These are phyloP conservation scores for Sphecodes monilicornis DNA, from an alignment of 2,888 invertebrate species.

Conservation along the genomic window DNA sequence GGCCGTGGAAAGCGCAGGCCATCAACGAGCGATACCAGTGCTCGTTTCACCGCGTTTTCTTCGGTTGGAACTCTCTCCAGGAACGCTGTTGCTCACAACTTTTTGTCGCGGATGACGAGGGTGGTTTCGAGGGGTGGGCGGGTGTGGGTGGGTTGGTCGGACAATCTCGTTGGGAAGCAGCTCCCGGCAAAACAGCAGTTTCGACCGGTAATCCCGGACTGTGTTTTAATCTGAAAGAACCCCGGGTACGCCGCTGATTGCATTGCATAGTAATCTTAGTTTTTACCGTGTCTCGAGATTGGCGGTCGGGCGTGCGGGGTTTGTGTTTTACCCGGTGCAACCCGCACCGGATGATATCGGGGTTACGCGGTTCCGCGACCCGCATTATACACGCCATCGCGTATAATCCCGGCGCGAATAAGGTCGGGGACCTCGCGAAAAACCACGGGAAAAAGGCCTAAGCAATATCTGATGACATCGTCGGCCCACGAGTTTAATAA, in stretches of 20 bases:
- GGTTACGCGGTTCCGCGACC: conserved; percentile 64
- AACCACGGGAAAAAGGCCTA: conserved; percentile 29
- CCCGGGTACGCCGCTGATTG: conserved; percentile 75
- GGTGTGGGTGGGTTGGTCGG: conserved; percentile 21
- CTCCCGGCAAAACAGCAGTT: conserved; percentile 72
- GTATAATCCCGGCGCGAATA: conserved; percentile 68
- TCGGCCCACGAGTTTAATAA: conserved; percentile 59
- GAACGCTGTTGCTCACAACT: conserved; percentile 27
- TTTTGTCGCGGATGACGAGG: conserved; percentile 37
- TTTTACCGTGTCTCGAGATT: conserved; percentile 78
- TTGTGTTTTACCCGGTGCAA: conserved; percentile 39
- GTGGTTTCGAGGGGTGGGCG: background rate
- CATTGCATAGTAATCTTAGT: conserved; percentile 82
- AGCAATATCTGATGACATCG: conserved; percentile 59
- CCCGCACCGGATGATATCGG: conserved; percentile 58
- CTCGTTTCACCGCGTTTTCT: conserved; percentile 30
- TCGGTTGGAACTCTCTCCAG: background rate
- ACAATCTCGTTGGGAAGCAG: conserved; percentile 61
- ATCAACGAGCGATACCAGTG: conserved; percentile 21
- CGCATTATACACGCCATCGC: conserved; percentile 73
- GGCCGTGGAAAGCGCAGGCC: conserved; percentile 8
- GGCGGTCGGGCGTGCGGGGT: conserved; percentile 49
- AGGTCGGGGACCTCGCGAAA: conserved; percentile 28
- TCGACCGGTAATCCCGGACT: conserved; percentile 72
- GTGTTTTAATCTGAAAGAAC: conserved; percentile 78